Evolutionary conservation across 2,888 invertebrate genomes (phyloP).

Genomic region (Catonia carolina): DNA sequence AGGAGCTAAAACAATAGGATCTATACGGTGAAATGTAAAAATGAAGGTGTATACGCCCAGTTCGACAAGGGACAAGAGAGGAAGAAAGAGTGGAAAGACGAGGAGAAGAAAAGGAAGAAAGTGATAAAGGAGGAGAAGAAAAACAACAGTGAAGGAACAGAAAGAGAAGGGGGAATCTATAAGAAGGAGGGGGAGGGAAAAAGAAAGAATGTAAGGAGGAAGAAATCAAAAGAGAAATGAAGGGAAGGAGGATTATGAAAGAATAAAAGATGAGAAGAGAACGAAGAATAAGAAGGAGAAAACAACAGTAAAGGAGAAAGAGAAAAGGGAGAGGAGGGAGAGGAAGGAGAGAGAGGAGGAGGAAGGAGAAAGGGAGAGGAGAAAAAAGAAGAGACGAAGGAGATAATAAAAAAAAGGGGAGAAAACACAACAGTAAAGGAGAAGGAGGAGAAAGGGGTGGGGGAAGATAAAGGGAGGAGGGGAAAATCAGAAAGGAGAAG

Average conservation of each 20-base stretch:
- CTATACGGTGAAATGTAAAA: no score
- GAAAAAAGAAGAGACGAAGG: background rate
- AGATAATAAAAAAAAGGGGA: background rate
- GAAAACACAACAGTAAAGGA: background rate
- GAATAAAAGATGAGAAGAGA: background rate
- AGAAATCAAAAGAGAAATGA: background rate
- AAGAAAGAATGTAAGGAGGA: background rate
- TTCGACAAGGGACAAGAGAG: no score
- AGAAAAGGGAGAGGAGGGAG: background rate
- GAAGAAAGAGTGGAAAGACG: no score
- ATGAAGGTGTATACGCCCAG: no score
- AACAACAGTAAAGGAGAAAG: background rate
- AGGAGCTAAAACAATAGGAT: no score
- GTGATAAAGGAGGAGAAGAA: background rate
- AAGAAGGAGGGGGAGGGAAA: background rate
- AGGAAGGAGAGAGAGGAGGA: background rate
- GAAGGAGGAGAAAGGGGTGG: background rate
- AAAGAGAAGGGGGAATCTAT: background rate
- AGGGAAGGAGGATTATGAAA: background rate
- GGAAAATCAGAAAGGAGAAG: background rate
- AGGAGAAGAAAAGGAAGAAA: no score
- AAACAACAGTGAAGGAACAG: background rate
- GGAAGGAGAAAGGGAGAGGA: background rate
- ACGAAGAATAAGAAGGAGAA: background rate
- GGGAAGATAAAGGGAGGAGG: background rate